Conservation (phyloP, 1,140 invertebrate genomes). For the Heterodera carotae region DNA sequence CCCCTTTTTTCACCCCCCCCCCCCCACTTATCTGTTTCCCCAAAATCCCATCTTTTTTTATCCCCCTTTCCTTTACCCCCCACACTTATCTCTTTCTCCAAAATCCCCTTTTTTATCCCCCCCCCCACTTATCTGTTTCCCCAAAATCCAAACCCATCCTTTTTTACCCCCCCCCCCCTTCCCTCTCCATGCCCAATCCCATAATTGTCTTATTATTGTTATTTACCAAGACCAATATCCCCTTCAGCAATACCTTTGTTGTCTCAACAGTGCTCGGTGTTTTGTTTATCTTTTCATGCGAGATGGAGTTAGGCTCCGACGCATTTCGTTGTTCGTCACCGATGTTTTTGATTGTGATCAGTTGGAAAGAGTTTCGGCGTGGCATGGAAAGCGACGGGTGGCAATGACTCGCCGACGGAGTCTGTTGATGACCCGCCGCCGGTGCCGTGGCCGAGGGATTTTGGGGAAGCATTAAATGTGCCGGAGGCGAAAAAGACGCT, state of each 20-base stretch:
- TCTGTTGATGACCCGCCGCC: conserved; percentile 1
- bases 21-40: too few species aligned
- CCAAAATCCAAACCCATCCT: too few species aligned
- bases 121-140: not conserved
- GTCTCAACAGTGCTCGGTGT: not conserved
- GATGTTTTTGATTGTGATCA: conserved; percentile 12
- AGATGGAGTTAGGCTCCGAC: conserved; percentile 5
- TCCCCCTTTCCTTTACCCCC: not conserved
- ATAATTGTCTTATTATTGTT: too few species aligned
- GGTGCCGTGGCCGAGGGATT: not conserved
- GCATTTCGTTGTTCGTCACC: not conserved
- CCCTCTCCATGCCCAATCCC: too few species aligned
- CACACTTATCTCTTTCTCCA: not conserved
- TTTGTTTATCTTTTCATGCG: conserved; percentile 14
- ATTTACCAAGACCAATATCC: too few species aligned
- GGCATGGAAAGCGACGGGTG: conserved; percentile 1
- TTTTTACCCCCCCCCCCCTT: not conserved
- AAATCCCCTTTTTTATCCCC: not conserved
- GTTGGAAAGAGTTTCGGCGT: conserved; percentile 24
- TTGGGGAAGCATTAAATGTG: not conserved
- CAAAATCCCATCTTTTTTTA: too few species aligned
- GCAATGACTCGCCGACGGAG: conserved; percentile 19
- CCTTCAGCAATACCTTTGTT: too few species aligned
- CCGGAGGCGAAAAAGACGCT: not conserved
- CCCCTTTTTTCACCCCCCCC: not conserved